Evolutionary conservation across 2,888 invertebrate species (phyloP), one percentile per base, ranked within the genome.

Genomic region (Megastigmus dorsalis): DNA sequence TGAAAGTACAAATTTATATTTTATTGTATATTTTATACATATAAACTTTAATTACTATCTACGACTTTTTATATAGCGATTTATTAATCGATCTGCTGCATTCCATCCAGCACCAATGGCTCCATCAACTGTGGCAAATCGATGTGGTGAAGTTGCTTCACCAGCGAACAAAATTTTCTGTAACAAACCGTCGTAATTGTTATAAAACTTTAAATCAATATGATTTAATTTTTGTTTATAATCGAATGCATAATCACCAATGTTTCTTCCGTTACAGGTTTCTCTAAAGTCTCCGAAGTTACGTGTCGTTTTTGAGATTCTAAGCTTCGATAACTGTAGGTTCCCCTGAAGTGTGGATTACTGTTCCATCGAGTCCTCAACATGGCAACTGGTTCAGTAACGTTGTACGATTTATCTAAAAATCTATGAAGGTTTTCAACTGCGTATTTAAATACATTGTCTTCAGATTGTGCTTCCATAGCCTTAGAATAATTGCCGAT

Each of bases 91-190:
- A 9, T 92, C 89, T 0, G 94, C 94, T 83, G 94, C 94, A 30
- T 94, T 89, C 86, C 91, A 91, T 0, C 94, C 94, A 13, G 92
- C 89, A 79, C 91, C 92, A 0, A 93, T 86, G 0, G 94, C 94
- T 0, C 94, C 94, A 79, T 94, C 93, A 0, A 92, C 93, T 0
- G 92, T 91, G 0, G 90, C 89, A 81, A 90, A 93, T 77, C 89
- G 89, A 65, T 90, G 89, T 20, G 89, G 86, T 3, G 91, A 91
- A 0, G 92, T 91, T 0, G 92, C 92, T 82, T 93, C 93, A 0
- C 93, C 93, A 0, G 91, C 93, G 82, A 93, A 93, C 80, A 91
- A 90, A 0, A 93, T 84, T 0, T 90, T 86, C n/a, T 92, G 69
- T 68, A 15, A 54, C 6, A 26, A 33, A 30, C 15, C 2, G 33